Conservation (phyloP, 2,113 vertebrate genomes). For the human region DNA sequence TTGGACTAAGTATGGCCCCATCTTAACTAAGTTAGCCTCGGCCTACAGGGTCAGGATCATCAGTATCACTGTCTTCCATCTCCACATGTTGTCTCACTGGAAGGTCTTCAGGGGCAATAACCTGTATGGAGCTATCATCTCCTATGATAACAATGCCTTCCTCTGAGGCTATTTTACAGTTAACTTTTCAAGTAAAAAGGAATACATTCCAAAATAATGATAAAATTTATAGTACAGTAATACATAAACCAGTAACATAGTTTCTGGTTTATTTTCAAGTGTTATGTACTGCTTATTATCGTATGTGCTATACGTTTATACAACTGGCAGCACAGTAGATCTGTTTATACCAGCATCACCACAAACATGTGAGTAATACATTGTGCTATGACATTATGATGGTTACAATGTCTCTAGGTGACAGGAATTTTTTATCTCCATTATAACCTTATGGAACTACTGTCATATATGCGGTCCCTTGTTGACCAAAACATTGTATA, state of each 20-base stretch:
- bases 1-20: background rate
- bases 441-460: background rate
- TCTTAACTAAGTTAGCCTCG: background rate
- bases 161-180: background rate
- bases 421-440: background rate
- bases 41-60: background rate
- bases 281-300: background rate
- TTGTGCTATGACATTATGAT: background rate
- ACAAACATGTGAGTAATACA: background rate
- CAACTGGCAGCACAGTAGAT: background rate
- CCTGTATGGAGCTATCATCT: background rate
- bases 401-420: background rate
- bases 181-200: background rate
- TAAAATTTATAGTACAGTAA: background rate
- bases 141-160: background rate
- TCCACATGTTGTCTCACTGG: background rate
- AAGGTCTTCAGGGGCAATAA: background rate
- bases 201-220: background rate
- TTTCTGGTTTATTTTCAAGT: background rate
- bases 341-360: background rate
- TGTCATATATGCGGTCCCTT: background rate
- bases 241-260: background rate
- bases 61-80: background rate
- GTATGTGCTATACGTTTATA: background rate
- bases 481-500: background rate